Percentiles rank a stretch among this genome's conserved stretches.
Evolutionary conservation across 2,113 vertebrate genomes (phyloP).

Genomic region (Ageneiosus marmoratus): DNA sequence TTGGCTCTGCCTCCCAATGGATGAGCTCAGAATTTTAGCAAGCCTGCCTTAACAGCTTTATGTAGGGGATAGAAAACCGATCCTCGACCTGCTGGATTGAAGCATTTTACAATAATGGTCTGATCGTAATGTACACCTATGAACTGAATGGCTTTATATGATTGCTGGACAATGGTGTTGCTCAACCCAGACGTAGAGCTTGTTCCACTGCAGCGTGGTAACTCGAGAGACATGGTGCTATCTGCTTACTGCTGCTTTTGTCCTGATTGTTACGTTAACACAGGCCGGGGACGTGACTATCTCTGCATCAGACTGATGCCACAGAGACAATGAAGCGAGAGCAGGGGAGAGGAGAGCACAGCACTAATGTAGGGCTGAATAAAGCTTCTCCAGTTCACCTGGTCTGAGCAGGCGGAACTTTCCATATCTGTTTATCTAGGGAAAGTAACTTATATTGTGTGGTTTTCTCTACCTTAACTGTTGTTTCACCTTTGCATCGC

Average conservation of each 20-base stretch:
- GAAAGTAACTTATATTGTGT: constrained; percentile 13
- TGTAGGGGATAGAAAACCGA: background rate
- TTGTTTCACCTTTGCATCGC: constrained; percentile 30
- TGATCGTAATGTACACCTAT: constrained; percentile 26
- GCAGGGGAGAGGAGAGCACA: background rate
- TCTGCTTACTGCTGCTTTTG: constrained; percentile 48
- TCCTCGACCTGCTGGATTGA: constrained; percentile 15
- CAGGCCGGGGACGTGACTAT: constrained; percentile 34
- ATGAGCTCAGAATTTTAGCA: background rate
- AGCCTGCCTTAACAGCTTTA: background rate
- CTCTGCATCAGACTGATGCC: constrained; percentile 35
- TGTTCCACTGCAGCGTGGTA: constrained; percentile 28
- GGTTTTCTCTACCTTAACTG: constrained; percentile 22
- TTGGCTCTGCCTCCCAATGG: no score
- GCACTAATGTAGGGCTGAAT: background rate
- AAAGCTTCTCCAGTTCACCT: constrained; percentile 28
- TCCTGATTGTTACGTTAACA: constrained; percentile 33
- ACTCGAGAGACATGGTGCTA: constrained; percentile 34
- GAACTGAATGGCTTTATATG: constrained; percentile 29
- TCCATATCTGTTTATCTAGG: constrained; percentile 7
- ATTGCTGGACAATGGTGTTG: constrained; percentile 44
- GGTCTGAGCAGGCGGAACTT: constrained; percentile 10
- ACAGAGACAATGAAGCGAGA: constrained; percentile 4
- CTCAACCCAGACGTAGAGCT: constrained; percentile 33
- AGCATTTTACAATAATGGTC: constrained; percentile 12